Evolutionary conservation across 2,113 vertebrate genomes (phyloP).

Genomic region (Craseonycteris thonglongyai): DNA sequence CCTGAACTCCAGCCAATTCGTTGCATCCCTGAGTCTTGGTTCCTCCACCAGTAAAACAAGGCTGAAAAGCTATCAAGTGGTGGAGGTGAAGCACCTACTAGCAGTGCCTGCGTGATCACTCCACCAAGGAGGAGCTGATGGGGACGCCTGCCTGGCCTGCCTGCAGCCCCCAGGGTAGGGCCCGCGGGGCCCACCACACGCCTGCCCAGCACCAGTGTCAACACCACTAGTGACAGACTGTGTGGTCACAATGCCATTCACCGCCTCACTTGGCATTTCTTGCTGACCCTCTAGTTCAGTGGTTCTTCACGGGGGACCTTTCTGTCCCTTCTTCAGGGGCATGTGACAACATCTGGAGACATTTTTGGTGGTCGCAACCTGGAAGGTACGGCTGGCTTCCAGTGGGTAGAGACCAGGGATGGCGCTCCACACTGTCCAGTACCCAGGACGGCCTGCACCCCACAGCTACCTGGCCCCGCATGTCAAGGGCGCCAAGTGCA

Average conservation of each 20-base stretch:
- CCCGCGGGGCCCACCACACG: accelerated
- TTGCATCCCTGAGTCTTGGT: neutral
- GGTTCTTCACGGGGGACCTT: neutral
- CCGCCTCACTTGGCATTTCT: accelerated
- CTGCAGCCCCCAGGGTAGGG: neutral
- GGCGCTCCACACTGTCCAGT: accelerated
- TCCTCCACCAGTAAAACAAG: neutral
- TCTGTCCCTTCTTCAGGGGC: neutral
- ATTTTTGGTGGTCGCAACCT: neutral
- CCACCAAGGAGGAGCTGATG: accelerated
- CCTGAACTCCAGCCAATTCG: neutral
- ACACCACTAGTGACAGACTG: accelerated
- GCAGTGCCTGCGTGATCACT: too few species aligned
- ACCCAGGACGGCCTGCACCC: neutral
- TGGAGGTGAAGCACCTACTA: accelerated
- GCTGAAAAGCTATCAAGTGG: accelerated
- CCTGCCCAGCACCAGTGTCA: accelerated
- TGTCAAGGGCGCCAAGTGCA: accelerated
- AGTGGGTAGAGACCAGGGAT: neutral
- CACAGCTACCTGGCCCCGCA: accelerated
- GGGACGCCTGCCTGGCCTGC: neutral
- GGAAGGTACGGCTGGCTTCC: neutral
- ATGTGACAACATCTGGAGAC: neutral
- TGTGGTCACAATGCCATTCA: accelerated
- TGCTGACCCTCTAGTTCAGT: accelerated